Evolutionary conservation across 2,888 invertebrate genomes (phyloP).

Genomic region (Anthrax anthrax): DNA sequence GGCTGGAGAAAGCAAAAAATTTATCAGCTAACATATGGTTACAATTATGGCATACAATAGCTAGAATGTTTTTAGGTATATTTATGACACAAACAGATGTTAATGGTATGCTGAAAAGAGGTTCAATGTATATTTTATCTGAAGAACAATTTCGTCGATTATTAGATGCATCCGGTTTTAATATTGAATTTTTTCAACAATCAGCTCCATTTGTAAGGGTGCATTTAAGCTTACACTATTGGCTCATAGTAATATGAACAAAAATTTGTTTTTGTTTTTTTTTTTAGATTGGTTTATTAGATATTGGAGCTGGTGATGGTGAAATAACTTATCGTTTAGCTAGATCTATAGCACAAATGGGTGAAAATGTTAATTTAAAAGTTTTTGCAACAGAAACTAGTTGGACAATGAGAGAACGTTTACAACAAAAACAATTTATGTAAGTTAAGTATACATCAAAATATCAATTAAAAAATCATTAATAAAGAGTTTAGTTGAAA

Average conservation of each 20-base stretch:
- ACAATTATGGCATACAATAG: slow-evolving; percentile 81
- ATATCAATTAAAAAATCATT: too few species aligned
- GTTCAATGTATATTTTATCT: slow-evolving; percentile 95
- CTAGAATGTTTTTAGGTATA: slow-evolving; percentile 67
- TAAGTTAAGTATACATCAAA: slow-evolving; percentile 35
- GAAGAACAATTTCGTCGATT: slow-evolving; percentile 54
- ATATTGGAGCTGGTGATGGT: slow-evolving; percentile 94
- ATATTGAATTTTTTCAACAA: slow-evolving; percentile 14
- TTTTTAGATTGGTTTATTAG: slow-evolving; percentile 45
- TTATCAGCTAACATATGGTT: slow-evolving; percentile 47
- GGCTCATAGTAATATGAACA: background rate
- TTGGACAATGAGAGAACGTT: slow-evolving; percentile 67
- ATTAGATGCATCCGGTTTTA: slow-evolving; percentile 25
- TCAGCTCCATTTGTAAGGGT: slow-evolving; percentile 18
- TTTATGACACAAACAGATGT: slow-evolving; percentile 93
- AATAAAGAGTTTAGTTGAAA: too few species aligned
- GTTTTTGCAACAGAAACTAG: slow-evolving; percentile 89
- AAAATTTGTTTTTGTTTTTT: background rate
- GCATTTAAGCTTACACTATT: too few species aligned
- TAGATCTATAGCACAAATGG: slow-evolving; percentile 55
- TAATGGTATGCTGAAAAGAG: slow-evolving; percentile 83
- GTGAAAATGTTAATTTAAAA: slow-evolving; percentile 47
- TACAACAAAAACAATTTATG: slow-evolving; percentile 63
- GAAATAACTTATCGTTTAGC: slow-evolving; percentile 71
- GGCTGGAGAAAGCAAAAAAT: slow-evolving; percentile 30